Evolutionary conservation across 1,140 invertebrate genomes (phyloP).

Genomic region (Batillaria attramentaria): DNA sequence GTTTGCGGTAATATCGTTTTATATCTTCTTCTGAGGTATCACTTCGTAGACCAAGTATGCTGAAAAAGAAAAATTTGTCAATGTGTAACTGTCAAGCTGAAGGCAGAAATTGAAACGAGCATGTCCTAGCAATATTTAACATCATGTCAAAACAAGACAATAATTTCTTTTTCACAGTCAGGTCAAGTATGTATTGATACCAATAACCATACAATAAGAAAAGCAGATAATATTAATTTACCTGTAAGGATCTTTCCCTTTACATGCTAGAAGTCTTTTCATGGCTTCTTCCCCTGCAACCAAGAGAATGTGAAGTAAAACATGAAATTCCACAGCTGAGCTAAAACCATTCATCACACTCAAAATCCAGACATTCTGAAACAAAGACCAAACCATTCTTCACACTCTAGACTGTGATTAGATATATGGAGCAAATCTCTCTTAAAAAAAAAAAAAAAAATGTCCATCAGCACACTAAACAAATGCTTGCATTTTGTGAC

Average conservation of each 20-base stretch:
- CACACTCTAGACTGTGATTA: too few relatives aligned
- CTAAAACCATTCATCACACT: too few relatives aligned
- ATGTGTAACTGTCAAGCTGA: background rate
- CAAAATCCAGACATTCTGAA: too few relatives aligned
- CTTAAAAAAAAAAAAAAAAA: too few relatives aligned
- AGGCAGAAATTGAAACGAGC: background rate
- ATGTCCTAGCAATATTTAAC: background rate
- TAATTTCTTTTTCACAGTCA: background rate
- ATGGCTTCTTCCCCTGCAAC: constrained; percentile 89
- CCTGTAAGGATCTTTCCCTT: constrained; percentile 96
- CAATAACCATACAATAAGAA: background rate
- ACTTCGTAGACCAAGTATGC: constrained; percentile 88
- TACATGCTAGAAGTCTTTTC: constrained; percentile 90
- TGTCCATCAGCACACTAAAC: too few relatives aligned
- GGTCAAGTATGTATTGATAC: background rate
- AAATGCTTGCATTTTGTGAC: too few relatives aligned
- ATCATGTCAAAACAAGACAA: constrained; percentile 7
- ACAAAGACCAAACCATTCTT: too few relatives aligned
- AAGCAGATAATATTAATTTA: constrained; percentile 56
- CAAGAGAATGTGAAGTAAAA: background rate
- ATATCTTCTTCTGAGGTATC: constrained; percentile 93
- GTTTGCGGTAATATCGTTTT: constrained; percentile 92
- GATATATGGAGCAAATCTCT: too few relatives aligned
- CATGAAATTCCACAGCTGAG: too few relatives aligned
- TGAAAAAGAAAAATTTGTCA: constrained; percentile 70